Evolutionary conservation across 2,888 invertebrate genomes (phyloP).

Genomic region (Pharmacophagus antenor): DNA sequence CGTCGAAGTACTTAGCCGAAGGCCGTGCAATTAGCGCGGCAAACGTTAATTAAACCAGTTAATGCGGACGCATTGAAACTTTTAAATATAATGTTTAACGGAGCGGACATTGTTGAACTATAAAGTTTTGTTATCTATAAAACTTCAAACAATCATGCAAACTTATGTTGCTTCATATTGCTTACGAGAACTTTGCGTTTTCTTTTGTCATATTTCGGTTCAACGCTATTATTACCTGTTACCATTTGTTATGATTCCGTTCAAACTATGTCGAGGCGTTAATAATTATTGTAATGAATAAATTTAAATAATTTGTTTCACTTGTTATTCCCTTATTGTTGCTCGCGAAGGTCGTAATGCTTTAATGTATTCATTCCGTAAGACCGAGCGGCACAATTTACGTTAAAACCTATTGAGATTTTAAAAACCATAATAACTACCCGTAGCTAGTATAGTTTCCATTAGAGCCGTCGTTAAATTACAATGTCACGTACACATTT

Average conservation of each 20-base stretch:
- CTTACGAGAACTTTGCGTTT: no score
- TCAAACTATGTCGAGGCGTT: neutral
- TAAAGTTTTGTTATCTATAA: no score
- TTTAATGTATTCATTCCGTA: neutral
- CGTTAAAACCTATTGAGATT: neutral
- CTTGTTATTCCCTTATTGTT: neutral
- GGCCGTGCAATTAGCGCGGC: conserved; percentile 56
- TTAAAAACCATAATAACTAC: neutral
- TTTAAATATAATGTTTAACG: conserved; percentile 43
- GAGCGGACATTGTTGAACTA: neutral
- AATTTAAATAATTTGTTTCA: neutral
- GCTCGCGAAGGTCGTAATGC: neutral
- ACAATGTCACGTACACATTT: no score
- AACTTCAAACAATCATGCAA: no score
- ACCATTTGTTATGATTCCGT: neutral
- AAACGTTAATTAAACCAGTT: conserved; percentile 59
- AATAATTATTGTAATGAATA: neutral
- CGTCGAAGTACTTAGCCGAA: conserved; percentile 41
- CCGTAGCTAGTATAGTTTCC: neutral
- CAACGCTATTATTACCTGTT: no score
- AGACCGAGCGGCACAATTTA: neutral
- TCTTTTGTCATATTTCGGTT: no score
- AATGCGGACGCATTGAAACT: conserved; percentile 67
- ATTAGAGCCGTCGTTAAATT: neutral
- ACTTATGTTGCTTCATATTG: no score